Evolutionary conservation across 2,797 vertebrate genomes (phyloP), one percentile per base, ranked within the genome.

Genomic region (Lacerta agilis): DNA sequence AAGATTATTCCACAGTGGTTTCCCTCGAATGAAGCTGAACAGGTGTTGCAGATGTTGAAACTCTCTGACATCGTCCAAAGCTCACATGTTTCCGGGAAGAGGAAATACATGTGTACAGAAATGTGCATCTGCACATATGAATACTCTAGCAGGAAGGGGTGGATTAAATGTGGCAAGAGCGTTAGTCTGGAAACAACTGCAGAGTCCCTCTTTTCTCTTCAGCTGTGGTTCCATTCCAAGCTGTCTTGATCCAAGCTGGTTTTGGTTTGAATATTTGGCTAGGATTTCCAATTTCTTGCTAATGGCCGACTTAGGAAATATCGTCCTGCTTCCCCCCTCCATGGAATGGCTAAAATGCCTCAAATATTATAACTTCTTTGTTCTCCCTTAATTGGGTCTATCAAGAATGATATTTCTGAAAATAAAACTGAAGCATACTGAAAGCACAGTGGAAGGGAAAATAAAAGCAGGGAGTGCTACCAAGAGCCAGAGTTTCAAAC

Each of bases 381-480:
- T 93, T 93, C 90, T 90, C 85, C 88, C 89, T 94, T 91, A 91
- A 81, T 71, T 87, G 41, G 83, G 78, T 92, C 88, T 0, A 5
- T 43, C 0, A 20, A 75, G 88, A 89, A 87, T 90, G 94, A 86
- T 90, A 95, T 93, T 95, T 95, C 94, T 95, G 93, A 94, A 95
- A 95, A 94, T 93, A 92, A 95, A 94, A 92, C 23, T 0, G n/a
- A 93, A 92, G 92, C 89, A 85, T 88, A 90, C 76, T 85, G 92
- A 92, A 91, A 88, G 90, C 89, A 66, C 58, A 49, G 66, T 18
- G 45, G 45, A 43, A 66, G 43, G 89, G 92, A 79, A 90, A 94
- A 94, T 85, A 67, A 90, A 92, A 94, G 85, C 83, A 93, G 92
- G 88, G 87, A 90, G 3, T 77, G 82, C 91, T 92, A 89, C 61